Evolutionary conservation across 1,140 invertebrate genomes (phyloP).

Genomic region (Panonychus citri): DNA sequence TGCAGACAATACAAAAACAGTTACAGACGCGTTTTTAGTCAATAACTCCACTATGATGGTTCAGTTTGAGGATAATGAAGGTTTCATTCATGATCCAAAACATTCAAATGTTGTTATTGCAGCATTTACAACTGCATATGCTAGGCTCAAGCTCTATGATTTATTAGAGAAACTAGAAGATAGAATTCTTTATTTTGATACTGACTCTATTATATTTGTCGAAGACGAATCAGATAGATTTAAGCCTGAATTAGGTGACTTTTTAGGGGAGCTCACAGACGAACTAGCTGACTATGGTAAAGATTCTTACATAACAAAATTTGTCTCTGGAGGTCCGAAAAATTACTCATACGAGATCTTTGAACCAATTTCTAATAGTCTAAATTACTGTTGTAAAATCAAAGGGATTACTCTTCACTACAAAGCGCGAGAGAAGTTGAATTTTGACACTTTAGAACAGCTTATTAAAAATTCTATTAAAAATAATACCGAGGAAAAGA

Average conservation of each 20-base stretch:
- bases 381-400: neutral
- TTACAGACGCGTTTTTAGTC: neutral
- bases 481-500: neutral
- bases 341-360: neutral
- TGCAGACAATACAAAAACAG: neutral
- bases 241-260: neutral
- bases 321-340: neutral
- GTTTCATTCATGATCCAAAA: neutral
- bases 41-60: neutral
- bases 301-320: neutral
- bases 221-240: neutral
- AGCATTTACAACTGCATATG: neutral
- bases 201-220: neutral
- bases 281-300: neutral
- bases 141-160: neutral
- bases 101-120: neutral
- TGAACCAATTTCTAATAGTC: neutral
- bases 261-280: neutral
- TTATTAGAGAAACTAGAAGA: neutral
- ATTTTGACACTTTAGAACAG: neutral
- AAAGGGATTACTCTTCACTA: neutral
- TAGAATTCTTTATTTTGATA: neutral
- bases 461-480: neutral
- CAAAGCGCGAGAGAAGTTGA: neutral
- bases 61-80: neutral